Evolutionary conservation across 2,113 vertebrate genomes (phyloP), one percentile per base, ranked within the genome.

Genomic region (Lagopus leucura): DNA sequence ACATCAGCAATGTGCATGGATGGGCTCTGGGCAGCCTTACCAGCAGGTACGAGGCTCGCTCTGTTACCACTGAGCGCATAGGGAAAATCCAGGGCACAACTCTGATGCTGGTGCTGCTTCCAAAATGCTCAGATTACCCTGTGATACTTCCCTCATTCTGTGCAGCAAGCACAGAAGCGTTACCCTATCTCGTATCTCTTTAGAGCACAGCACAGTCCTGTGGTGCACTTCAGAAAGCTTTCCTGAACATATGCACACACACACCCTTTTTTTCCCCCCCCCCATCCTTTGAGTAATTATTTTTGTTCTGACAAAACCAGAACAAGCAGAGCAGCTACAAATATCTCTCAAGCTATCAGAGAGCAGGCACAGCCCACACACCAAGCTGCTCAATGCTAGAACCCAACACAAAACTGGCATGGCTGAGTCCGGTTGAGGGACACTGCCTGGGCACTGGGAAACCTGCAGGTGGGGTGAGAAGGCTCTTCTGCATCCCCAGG

Each of bases 301-400:
- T 96, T 96, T 92, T 86, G 88, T 96, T 96, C 80, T 82, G 92
- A 74, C 79, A 92, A 81, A 92, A 78, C 64, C 88, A 93, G 93
- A 94, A 95, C 93, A 94, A 78, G 91, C 67, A 88, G 88, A 92
- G 91, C 76, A 88, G 89, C 89, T 88, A 90, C 93, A 75, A 86
- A 95, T 83, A 91, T 88, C 94, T 85, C 95, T 43, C 81, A 97
- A 94, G 85, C 88, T 97, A 97, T 97, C 89, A 96, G 90, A 95
- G 95, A 96, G 90, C 93, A 87, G 89, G 94, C 94, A 95, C 88
- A 97, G 81, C 13, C 36, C 52, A 30, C 52, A 54, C 27, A 54
- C 52, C 52, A 54, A 54, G 52, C 52, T 54, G 52, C 27, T 54
- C 52, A 8, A 3, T 30, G 27, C 27, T 10, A 54, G 30, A 54